Percentiles rank a stretch among this genome's conserved stretches.
phyloP scores from a whole-genome alignment of 2,888 invertebrate genomes.

The Erebia ligea region DNA sequence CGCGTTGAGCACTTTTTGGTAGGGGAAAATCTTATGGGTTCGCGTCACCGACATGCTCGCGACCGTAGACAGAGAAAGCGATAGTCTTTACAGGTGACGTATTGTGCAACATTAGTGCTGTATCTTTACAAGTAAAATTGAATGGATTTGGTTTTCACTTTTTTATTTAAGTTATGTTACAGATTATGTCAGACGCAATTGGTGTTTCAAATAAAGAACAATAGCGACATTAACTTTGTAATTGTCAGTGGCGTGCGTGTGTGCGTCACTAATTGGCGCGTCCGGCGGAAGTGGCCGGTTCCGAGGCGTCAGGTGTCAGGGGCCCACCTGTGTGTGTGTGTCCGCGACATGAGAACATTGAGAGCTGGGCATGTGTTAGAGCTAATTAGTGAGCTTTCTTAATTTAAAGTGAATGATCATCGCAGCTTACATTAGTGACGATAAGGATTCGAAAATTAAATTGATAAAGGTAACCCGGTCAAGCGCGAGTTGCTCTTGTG shows the following conservation, averaged over 20 bases:
- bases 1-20: too few species aligned
- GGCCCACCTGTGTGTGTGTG: conserved; percentile 62
- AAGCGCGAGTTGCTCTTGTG: too few species aligned
- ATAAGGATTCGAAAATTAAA: not conserved
- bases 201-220: conserved; percentile 30
- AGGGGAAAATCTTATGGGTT: too few species aligned
- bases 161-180: not conserved
- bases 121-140: too few species aligned
- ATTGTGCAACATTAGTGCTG: too few species aligned
- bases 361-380: conserved; percentile 22
- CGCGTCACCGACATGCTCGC: too few species aligned
- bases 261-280: conserved; percentile 79
- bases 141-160: too few species aligned
- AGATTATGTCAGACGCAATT: conserved; percentile 21
- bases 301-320: conserved; percentile 76
- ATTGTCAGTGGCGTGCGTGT: conserved; percentile 53
- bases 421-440: conserved; percentile 5
- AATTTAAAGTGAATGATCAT: conserved; percentile 18
- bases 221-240: conserved; percentile 39
- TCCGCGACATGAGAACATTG: conserved; percentile 26
- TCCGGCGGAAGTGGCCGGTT: conserved; percentile 82
- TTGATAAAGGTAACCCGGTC: not conserved
- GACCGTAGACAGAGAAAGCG: too few species aligned
- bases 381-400: conserved; percentile 28
- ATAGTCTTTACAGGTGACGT: too few species aligned